Conservation (phyloP, 2,113 vertebrate genomes). For the Pollimyrus isidori region DNA sequence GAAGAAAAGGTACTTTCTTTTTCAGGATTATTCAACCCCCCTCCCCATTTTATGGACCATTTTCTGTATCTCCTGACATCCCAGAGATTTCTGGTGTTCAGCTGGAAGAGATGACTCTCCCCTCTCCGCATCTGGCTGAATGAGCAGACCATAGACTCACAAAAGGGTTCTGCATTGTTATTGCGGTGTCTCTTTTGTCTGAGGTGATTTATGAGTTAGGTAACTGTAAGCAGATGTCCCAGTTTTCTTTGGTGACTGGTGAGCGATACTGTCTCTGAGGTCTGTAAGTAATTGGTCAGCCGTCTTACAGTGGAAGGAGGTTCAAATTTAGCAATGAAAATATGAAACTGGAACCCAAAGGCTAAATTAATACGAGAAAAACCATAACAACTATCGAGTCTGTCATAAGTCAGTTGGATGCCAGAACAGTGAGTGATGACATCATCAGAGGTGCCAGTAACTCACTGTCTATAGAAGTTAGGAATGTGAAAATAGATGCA, state of each 20-base stretch:
- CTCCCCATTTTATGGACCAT: neutral
- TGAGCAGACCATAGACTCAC: conserved; percentile 11
- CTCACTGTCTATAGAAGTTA: neutral
- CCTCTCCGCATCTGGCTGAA: conserved; percentile 14
- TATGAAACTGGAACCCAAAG: neutral
- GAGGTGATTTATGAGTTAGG: conserved; percentile 41
- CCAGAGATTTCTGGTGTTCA: neutral
- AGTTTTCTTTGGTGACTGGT: conserved; percentile 35
- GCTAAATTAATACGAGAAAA: neutral
- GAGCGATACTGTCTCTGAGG: conserved; percentile 35
- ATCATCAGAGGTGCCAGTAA: conserved; percentile 11
- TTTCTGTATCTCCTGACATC: neutral
- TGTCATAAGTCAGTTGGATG: neutral
- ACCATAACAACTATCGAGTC: neutral
- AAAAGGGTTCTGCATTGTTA: conserved; percentile 27
- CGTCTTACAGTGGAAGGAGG: neutral
- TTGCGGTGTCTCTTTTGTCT: conserved; percentile 30
- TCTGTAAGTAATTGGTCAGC: conserved; percentile 38
- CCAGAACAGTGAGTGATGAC: conserved; percentile 4
- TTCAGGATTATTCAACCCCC: neutral
- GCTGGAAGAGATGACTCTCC: neutral
- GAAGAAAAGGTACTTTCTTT: conserved; percentile 67
- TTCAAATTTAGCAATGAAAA: neutral
- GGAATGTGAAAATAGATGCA: neutral
- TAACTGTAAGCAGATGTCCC: conserved; percentile 56